These are phyloP conservation scores for Halcyon leucocephala DNA, from an alignment of 2,797 vertebrate genomes.

Conservation along the genomic window DNA sequence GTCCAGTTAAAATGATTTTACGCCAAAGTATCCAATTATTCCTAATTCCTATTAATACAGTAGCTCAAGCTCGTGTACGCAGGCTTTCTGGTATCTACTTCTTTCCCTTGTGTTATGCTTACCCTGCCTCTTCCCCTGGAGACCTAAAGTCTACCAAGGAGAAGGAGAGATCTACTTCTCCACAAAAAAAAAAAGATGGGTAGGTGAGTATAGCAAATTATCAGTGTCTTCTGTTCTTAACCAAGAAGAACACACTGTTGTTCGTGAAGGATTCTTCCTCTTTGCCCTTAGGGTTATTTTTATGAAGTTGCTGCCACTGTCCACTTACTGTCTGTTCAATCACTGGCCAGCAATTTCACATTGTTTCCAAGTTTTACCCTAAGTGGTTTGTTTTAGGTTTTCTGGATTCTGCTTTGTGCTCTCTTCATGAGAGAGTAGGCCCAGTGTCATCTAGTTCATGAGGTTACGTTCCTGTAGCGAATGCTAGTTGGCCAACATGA, in stretches of 20 bases:
- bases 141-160: background rate
- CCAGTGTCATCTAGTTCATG: background rate
- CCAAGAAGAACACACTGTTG: background rate
- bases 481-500: background rate
- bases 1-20: background rate
- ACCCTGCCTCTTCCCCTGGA: background rate
- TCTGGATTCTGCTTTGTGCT: background rate
- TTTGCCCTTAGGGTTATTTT: background rate
- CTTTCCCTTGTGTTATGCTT: background rate
- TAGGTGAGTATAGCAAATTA: background rate
- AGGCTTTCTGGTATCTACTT: background rate
- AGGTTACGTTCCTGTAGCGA: background rate
- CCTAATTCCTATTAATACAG: background rate
- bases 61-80: background rate
- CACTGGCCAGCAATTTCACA: background rate
- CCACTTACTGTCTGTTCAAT: background rate
- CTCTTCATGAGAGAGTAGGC: background rate
- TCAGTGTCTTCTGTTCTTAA: background rate
- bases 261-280: background rate
- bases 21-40: background rate
- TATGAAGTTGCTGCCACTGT: background rate
- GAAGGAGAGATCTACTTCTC: background rate
- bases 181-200: background rate
- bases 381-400: background rate
- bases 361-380: background rate